Evolutionary conservation across 2,113 vertebrate genomes (phyloP).

Genomic region (Melanocharis versteri): DNA sequence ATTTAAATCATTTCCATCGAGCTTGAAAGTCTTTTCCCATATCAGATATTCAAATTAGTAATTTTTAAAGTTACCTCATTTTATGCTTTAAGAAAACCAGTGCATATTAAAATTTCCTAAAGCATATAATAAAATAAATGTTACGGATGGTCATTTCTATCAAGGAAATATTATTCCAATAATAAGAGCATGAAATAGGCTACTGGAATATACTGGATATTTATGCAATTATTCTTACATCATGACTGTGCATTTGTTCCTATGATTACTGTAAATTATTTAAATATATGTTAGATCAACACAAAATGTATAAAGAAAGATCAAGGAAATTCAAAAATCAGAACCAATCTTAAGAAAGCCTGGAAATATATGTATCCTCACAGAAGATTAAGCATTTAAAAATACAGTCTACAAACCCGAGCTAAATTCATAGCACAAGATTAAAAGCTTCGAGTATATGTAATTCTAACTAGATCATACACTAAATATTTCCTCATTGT

Average conservation of each 20-base stretch:
- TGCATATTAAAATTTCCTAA: background rate
- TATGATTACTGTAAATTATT: background rate
- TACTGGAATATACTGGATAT: background rate
- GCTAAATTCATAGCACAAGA: background rate
- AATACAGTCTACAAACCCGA: background rate
- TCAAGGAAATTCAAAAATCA: background rate
- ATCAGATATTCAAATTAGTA: background rate
- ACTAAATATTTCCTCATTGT: constrained; percentile 3
- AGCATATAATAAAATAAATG: background rate
- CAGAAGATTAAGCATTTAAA: background rate
- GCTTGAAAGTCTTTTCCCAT: background rate
- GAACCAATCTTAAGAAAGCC: background rate
- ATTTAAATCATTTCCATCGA: background rate
- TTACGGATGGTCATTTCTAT: background rate
- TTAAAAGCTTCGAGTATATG: background rate
- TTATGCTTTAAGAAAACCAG: background rate
- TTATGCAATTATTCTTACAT: background rate
- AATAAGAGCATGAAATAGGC: background rate
- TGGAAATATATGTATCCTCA: background rate
- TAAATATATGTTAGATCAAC: background rate
- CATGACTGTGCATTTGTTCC: background rate
- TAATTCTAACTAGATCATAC: background rate
- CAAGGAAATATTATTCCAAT: background rate
- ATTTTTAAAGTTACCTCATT: background rate
- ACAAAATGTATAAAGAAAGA: background rate